A percentile compares a stretch with the other conserved stretches of the same genome.
Evolutionary conservation across 2,797 vertebrate genomes (phyloP).

Genomic region (Gymnothorax javanicus): DNA sequence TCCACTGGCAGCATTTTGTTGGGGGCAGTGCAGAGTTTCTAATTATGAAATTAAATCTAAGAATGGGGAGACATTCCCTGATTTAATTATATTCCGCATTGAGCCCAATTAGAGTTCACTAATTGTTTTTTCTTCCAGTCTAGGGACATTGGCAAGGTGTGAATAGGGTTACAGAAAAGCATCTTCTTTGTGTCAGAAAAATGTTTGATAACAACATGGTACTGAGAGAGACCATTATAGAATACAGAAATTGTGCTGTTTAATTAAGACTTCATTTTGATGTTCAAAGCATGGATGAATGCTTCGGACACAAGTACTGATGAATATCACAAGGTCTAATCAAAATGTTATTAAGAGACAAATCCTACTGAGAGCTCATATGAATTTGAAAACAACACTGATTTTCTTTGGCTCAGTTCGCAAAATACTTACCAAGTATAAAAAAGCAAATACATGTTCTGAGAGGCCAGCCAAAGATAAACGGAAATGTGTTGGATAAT

Average conservation of each 20-base stretch:
- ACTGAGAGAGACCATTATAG: constrained; percentile 19
- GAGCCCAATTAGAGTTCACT: constrained; percentile 34
- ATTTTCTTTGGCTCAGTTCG: background rate
- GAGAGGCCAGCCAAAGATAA: background rate
- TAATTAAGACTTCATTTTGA: background rate
- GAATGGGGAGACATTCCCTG: constrained; percentile 16
- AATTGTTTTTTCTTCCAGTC: constrained; percentile 35
- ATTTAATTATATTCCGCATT: constrained; percentile 32
- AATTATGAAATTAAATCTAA: constrained; percentile 31
- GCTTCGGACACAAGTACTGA: background rate
- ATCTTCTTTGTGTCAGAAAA: constrained; percentile 24
- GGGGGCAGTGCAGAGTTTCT: constrained; percentile 19
- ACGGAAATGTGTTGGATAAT: background rate
- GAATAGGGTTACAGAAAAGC: constrained; percentile 40
- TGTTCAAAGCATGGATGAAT: background rate
- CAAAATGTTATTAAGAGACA: background rate
- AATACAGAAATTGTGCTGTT: background rate
- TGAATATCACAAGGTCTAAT: background rate
- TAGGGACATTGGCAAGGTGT: constrained; percentile 31
- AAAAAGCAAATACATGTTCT: background rate
- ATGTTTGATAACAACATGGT: constrained; percentile 5
- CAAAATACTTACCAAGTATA: background rate
- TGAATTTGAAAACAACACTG: background rate
- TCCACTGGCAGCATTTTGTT: background rate
- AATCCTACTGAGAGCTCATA: background rate